Percentiles rank a stretch among this genome's conserved stretches.
Conservation (phyloP, 2,113 vertebrate genomes). For the Tupaia chinensis region DNA sequence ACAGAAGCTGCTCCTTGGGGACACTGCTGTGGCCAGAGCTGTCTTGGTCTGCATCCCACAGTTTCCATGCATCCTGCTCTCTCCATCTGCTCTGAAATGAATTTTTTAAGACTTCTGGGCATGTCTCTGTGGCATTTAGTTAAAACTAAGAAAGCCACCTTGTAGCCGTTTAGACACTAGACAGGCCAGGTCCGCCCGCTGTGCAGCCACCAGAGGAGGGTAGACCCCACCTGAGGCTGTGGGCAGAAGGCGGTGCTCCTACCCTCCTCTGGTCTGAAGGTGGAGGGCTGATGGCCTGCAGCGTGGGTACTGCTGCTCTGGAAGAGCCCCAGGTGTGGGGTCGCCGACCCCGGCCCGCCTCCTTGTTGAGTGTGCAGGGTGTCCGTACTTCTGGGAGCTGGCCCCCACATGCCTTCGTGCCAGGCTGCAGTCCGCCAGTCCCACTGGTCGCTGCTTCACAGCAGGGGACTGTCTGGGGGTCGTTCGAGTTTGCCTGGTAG, state of each 20-base stretch:
- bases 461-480: background rate
- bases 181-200: rapidly evolving
- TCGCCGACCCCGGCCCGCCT: background rate
- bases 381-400: background rate
- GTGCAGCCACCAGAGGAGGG: background rate
- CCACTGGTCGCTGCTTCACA: background rate
- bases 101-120: background rate
- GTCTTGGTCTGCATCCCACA: background rate
- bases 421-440: background rate
- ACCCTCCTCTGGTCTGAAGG: background rate
- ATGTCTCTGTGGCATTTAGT: background rate
- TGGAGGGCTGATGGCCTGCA: background rate
- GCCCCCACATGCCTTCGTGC: background rate
- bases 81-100: background rate
- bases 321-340: background rate
- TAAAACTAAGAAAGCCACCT: background rate
- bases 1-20: background rate
- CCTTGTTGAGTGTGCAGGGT: background rate
- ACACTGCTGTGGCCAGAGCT: background rate
- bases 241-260: background rate
- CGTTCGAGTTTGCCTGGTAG: background rate
- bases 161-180: background rate
- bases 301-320: background rate
- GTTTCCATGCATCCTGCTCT: background rate
- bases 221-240: too few relatives aligned